These are phyloP conservation scores for Amphipyra tragopoginis DNA, from an alignment of 2,888 invertebrate genomes.

Conservation along the genomic window DNA sequence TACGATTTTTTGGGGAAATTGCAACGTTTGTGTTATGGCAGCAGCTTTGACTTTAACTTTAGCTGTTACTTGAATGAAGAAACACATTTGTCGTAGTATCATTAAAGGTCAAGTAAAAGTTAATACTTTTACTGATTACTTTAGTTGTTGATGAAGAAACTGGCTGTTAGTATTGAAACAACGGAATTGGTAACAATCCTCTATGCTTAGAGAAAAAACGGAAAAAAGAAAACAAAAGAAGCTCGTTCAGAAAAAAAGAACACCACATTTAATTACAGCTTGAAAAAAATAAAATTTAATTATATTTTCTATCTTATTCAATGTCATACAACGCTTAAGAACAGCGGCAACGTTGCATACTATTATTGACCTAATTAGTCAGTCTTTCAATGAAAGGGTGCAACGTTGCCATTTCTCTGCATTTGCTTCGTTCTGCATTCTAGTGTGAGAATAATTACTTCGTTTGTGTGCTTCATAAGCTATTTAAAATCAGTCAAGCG, in stretches of 20 bases:
- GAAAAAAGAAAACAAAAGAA: neutral
- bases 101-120: too few species aligned
- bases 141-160: too few species aligned
- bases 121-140: too few species aligned
- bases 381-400: slow-evolving; percentile 37
- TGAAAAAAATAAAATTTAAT: neutral
- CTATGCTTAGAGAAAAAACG: neutral
- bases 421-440: slow-evolving; percentile 5
- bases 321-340: slow-evolving; percentile 22
- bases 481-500: slow-evolving; percentile 6
- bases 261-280: slow-evolving; percentile 3
- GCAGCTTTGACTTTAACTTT: too few species aligned
- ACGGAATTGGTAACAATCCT: too few species aligned
- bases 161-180: too few species aligned
- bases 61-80: too few species aligned
- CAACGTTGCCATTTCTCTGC: slow-evolving; percentile 35
- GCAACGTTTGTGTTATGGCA: too few species aligned
- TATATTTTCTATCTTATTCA: slow-evolving; percentile 22
- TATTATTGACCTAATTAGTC: slow-evolving; percentile 53
- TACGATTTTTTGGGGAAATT: too few species aligned
- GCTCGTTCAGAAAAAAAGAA: neutral
- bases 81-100: too few species aligned
- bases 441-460: slow-evolving; percentile 22
- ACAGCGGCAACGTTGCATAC: slow-evolving; percentile 34
- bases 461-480: neutral